Evolutionary conservation across 2,797 vertebrate species (phyloP).

Genomic region (Falco columbarius): DNA sequence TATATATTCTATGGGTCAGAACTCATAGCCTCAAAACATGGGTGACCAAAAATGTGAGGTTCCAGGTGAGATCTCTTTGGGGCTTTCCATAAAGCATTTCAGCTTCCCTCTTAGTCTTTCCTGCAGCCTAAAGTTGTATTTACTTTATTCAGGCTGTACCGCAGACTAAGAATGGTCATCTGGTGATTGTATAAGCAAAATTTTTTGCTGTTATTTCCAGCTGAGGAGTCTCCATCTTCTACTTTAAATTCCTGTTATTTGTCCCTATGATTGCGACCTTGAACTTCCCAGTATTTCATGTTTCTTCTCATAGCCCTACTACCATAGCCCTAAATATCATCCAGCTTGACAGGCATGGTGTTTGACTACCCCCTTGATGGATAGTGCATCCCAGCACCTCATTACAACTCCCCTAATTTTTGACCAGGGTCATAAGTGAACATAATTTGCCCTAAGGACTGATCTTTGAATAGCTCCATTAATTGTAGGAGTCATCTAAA

Average conservation of each 20-base stretch:
- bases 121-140: background rate
- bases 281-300: background rate
- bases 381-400: background rate
- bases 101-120: background rate
- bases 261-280: background rate
- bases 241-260: background rate
- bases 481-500: background rate
- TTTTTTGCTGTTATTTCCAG: background rate
- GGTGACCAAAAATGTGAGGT: background rate
- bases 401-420: background rate
- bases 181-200: background rate
- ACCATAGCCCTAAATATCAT: background rate
- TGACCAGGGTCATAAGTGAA: background rate
- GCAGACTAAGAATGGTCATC: background rate
- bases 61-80: background rate
- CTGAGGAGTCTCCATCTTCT: background rate
- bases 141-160: background rate
- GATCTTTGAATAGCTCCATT: background rate
- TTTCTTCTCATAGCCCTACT: background rate
- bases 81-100: background rate
- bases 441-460: accelerated
- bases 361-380: background rate
- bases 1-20: background rate
- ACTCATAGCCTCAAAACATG: background rate
- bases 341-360: background rate